Base-by-base conservation (phyloP, 2,888 invertebrate genomes). In the Biston betularia region DNA sequence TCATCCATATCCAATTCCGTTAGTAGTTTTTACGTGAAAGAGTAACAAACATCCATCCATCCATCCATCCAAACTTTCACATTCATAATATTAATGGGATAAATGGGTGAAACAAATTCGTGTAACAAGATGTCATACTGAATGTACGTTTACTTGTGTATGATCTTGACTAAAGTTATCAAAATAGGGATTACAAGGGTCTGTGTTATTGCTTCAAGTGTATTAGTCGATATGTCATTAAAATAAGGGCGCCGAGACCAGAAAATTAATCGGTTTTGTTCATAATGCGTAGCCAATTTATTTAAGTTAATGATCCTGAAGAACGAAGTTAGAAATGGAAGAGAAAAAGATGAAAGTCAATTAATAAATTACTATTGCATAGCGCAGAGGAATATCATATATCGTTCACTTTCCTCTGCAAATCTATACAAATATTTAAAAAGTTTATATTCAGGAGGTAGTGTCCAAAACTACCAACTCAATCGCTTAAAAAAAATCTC, bases 111-210 rank as follows among this genome's bases (percentile, higher is more conserved):
- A 54, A 54, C 7, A 6, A 6, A 24, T 10, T n/a, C n/a, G 15
- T 12, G 12, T 24, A n/a, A 33, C 33, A 42, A 65, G 59, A 44
- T 60, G 12, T 5, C 14, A 38, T 65, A 65, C 65, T 60, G 61
- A 24, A 40, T 52, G 49, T 63, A 60, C 52, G 33, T 48, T 48
- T 58, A 50, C 38, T 62, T 62, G 38, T 65, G 49, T 46, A 46
- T 48, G 33, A 52, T 60, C 65, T 70, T 70, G 67, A 65, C 68
- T 69, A 69, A 68, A 71, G 68, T 66, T 69, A 70, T 72, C 73
- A 70, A 66, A 73, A 67, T 64, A 64, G 35, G 66, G 70, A 70
- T 70, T 71, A 73, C 45, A 69, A 65, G 64, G 70, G 63, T 34
- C 42, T 40, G 34, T 52, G 61, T 57, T 61, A 57, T 61, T 61